Conservation (phyloP, 2,888 invertebrate genomes). For the Eristalis tenax region DNA sequence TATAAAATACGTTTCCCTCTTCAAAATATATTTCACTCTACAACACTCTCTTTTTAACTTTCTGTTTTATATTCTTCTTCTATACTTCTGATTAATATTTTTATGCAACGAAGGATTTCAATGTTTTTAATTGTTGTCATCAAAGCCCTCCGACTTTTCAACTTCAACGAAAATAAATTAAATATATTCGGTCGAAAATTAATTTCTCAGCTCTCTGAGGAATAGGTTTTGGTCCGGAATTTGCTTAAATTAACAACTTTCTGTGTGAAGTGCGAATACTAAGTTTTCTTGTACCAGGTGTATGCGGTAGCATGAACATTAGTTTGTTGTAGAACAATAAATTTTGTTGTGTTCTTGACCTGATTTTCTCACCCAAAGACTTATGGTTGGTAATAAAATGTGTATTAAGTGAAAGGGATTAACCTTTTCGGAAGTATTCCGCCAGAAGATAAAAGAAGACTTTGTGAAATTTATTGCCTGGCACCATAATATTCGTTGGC, state of each 20-base stretch:
- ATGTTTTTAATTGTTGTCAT: not conserved
- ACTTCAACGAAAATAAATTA: conserved; percentile 16
- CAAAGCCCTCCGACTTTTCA: not conserved
- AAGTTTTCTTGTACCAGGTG: conserved; percentile 27
- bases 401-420: conserved; percentile 50
- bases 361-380: conserved; percentile 25
- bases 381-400: conserved; percentile 57
- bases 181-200: conserved; percentile 28
- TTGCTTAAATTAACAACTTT: conserved; percentile 51
- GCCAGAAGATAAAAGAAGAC: conserved; percentile 17
- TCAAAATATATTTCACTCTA: too few species aligned
- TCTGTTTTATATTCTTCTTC: too few species aligned
- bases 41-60: too few species aligned
- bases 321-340: conserved; percentile 22
- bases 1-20: too few species aligned
- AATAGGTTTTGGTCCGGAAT: conserved; percentile 32
- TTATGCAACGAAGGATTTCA: not conserved
- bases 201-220: conserved; percentile 26
- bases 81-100: too few species aligned
- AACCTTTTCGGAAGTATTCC: conserved; percentile 48
- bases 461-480: conserved; percentile 56
- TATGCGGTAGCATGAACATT: conserved; percentile 21
- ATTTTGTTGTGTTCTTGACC: conserved; percentile 42
- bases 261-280: not conserved
- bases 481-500: conserved; percentile 32